These are phyloP conservation scores for Congeria kusceri DNA, from an alignment of 2,888 invertebrate genomes.

Conservation along the genomic window DNA sequence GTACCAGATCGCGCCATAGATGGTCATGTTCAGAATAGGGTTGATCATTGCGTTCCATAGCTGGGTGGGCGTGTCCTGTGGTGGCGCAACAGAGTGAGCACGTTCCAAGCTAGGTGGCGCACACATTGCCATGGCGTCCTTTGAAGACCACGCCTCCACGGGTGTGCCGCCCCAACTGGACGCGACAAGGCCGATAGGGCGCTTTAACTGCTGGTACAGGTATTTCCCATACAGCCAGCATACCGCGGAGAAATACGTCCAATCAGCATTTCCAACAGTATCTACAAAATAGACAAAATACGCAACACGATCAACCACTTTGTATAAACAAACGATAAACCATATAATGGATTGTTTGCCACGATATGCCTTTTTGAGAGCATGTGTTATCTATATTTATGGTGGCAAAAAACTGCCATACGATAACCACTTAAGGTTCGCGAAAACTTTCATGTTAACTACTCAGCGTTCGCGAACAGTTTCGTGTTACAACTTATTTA, in stretches of 20 bases:
- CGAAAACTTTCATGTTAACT: no score
- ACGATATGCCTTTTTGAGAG: no score
- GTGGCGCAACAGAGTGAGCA: constrained; percentile 73
- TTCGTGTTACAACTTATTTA: no score
- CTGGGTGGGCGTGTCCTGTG: neutral
- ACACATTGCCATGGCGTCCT: constrained; percentile 70
- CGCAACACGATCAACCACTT: no score
- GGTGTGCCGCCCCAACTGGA: constrained; percentile 77
- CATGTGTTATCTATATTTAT: no score
- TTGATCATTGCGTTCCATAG: constrained; percentile 84
- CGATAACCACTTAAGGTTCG: no score
- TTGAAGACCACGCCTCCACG: constrained; percentile 81
- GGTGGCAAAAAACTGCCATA: no score
- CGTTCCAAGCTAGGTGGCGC: constrained; percentile 79
- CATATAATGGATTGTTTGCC: no score
- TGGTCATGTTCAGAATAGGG: constrained; percentile 79
- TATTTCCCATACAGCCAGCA: constrained; percentile 83
- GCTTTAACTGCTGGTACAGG: constrained; percentile 74
- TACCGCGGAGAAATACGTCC: constrained; percentile 79
- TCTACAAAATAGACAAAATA: constrained; percentile 48
- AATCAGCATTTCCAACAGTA: constrained; percentile 63
- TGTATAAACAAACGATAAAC: no score
- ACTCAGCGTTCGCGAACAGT: no score
- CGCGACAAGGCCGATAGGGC: constrained; percentile 79
- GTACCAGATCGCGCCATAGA: constrained; percentile 83